A percentile compares a stretch with the other conserved stretches of the same genome.
Conservation (phyloP, 2,888 invertebrate genomes). For the Epinotia bilunana region DNA sequence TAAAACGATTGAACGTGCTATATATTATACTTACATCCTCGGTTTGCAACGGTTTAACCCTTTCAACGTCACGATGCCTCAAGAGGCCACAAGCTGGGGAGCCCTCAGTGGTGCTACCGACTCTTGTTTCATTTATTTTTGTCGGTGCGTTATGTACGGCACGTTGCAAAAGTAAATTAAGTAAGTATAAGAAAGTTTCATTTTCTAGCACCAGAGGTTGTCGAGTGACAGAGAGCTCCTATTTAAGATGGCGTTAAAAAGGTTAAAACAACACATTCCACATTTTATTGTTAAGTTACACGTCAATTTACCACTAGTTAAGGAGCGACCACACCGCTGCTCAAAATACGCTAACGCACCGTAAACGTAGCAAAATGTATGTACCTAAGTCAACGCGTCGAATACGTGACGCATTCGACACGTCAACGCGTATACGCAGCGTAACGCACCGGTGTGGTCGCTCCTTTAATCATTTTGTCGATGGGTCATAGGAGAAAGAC, state of each 20-base stretch:
- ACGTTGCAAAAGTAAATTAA: background rate
- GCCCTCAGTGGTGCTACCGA: background rate
- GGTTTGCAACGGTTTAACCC: constrained; percentile 9
- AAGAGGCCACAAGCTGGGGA: background rate
- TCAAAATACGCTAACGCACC: no score
- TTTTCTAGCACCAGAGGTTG: no score
- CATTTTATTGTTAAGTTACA: background rate
- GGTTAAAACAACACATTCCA: background rate
- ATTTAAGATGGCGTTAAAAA: background rate
- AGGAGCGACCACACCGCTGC: no score
- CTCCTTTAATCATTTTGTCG: no score
- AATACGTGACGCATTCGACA: no score
- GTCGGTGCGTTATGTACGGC: background rate
- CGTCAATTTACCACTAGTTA: background rate
- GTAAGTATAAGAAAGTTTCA: background rate
- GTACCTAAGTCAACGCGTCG: no score
- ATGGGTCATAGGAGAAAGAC: no score
- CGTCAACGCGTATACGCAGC: no score
- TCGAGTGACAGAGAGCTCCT: background rate
- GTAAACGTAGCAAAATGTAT: no score
- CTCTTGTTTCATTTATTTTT: background rate
- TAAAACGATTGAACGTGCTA: background rate
- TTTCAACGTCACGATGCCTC: background rate
- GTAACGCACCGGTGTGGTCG: no score
- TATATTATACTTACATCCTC: constrained; percentile 38